phyloP scores from a whole-genome alignment of 2,888 invertebrate species.

The Pinctada fucata region DNA sequence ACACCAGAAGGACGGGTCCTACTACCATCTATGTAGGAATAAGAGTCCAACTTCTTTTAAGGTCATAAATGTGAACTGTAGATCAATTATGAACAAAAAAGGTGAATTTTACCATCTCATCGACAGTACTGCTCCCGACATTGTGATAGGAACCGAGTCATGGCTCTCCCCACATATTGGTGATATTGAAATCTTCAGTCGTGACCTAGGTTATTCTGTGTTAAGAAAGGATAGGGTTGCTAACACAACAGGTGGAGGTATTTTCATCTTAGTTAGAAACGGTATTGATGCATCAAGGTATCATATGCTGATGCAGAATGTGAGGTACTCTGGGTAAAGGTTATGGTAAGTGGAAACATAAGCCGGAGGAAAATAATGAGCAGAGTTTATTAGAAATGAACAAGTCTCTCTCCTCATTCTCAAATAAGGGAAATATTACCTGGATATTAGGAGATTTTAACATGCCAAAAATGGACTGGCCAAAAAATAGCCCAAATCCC shows the following conservation, averaged over 20 bases:
- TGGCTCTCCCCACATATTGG: too few relatives aligned
- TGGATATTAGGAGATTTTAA: background rate
- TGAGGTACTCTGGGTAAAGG: background rate
- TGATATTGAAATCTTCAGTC: too few relatives aligned
- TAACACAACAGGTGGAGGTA: background rate
- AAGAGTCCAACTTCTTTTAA: too few relatives aligned
- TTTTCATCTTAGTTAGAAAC: background rate
- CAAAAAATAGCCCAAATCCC: background rate
- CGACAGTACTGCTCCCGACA: too few relatives aligned
- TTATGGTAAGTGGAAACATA: background rate
- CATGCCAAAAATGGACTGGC: background rate
- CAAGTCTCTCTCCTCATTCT: background rate
- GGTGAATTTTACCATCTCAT: too few relatives aligned
- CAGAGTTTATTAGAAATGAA: background rate
- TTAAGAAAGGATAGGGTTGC: background rate
- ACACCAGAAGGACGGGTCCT: too few relatives aligned
- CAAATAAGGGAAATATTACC: background rate
- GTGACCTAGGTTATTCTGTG: too few relatives aligned
- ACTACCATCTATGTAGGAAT: too few relatives aligned
- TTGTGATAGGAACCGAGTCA: too few relatives aligned
- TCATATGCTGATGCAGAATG: background rate
- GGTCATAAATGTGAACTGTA: too few relatives aligned
- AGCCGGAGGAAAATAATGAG: background rate
- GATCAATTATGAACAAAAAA: too few relatives aligned
- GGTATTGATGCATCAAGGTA: background rate